Base-by-base conservation (phyloP, 2,888 invertebrate species). In the Syrista parreyssii region DNA sequence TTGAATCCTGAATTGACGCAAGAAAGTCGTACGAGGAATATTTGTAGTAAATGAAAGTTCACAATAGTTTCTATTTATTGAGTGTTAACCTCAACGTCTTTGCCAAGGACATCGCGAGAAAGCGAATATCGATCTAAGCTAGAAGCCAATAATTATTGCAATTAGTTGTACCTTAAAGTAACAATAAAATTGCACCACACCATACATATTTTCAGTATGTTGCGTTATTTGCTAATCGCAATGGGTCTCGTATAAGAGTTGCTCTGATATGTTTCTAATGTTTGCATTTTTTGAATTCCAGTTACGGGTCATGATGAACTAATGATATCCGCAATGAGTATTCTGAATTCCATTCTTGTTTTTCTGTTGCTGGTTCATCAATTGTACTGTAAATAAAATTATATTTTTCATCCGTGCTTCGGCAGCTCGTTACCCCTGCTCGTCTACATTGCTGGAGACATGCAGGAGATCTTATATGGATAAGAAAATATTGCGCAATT, bases 51-150 rank as follows among this genome's bases (percentile, higher is more conserved):
- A 32, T 11, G 12, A 71, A 31, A 71, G 12, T 31, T 71, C 71
- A 31, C 71, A 71, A 71, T 71, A 71, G 71, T 71, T 71, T 71
- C 15, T 71, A 71, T 71, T 71, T 71, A 71, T 71, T 55, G 23
- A 23, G 9, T 23, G 23, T 71, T 30, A 1, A 3, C 32, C 32
- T 9, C 4, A 12, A 71, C 71, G 31, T 15, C 31, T 9, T 32
- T 32, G 0, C 1, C 31, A 31, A 71, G 6, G 12, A 32, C 71
- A 11, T 71, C 71, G 1, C 71, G 71, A 15, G 31, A 2, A 71
- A 31, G 32, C 71, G 71, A 71, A 32, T 32, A 71, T 32, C 31
- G 71, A 71, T 71, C 71, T 71, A 71, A 71, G 71, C 31, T 71
- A 71, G 32, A 71, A 32, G 15, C 31, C 12, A 31, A 71, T 71